Evolutionary conservation across 30 jellyfish, hydroid and myxozoan genomes (phyloP).

Genomic region (Pseudorhiza aurosa): DNA sequence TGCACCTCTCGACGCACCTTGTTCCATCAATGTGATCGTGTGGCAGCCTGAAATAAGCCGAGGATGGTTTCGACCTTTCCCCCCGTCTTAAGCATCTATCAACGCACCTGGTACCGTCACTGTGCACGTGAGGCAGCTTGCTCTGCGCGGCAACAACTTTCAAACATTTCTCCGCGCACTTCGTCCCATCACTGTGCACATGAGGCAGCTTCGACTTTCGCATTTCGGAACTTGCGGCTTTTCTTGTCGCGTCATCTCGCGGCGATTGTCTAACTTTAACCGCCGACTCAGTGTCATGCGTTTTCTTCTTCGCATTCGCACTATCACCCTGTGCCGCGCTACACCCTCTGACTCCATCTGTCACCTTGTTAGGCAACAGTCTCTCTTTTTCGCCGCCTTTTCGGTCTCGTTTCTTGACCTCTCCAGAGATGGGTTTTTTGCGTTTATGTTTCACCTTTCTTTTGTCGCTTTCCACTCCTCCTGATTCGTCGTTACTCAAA

Average conservation of each 20-base stretch:
- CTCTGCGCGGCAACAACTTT: neutral
- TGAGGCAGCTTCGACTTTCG: conserved; percentile 22
- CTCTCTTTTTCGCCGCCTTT: neutral
- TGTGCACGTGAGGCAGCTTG: conserved; percentile 64
- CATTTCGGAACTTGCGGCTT: neutral
- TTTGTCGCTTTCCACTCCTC: neutral
- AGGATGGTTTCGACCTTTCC: neutral
- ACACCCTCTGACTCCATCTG: no score
- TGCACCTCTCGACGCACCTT: conserved; percentile 56
- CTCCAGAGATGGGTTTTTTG: no score
- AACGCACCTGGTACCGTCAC: conserved; percentile 74
- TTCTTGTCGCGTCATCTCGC: neutral
- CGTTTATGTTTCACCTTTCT: neutral
- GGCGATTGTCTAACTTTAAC: neutral
- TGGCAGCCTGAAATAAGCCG: conserved; percentile 41
- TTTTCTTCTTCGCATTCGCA: neutral
- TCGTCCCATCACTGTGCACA: conserved; percentile 45
- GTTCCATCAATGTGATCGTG: conserved; percentile 87
- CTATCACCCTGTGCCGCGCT: no score
- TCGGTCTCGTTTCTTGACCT: neutral
- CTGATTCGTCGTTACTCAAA: conserved; percentile 5
- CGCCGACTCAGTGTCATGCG: neutral
- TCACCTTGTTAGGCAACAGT: no score
- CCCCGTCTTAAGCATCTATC: conserved; percentile 26
- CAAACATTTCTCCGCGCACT: conserved; percentile 13